Conservation (phyloP, 2,888 invertebrate species). For the Drosophila nr. fundita region DNA sequence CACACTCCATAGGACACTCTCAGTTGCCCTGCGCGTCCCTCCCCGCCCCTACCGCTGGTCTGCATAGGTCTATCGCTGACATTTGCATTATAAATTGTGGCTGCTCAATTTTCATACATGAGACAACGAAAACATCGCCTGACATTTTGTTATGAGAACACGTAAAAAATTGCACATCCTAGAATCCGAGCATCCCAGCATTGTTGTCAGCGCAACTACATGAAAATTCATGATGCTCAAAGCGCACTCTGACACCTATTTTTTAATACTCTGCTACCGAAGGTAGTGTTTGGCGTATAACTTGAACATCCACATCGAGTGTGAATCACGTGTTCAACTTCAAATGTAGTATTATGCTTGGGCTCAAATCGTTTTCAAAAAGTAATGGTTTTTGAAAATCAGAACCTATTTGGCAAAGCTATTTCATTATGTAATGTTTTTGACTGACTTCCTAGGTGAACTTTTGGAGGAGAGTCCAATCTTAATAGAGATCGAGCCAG, state of each 20-base stretch:
- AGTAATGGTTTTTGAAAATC: background rate
- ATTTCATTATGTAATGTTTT: too few species aligned
- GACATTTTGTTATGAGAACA: constrained; percentile 79
- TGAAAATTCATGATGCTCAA: constrained; percentile 74
- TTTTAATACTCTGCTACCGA: background rate
- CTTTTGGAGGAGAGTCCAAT: too few species aligned
- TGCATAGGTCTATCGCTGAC: constrained; percentile 50
- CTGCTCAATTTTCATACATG: constrained; percentile 72
- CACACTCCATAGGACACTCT: constrained; percentile 38
- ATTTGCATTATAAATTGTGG: constrained; percentile 78
- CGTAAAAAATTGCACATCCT: constrained; percentile 79
- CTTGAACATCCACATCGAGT: background rate
- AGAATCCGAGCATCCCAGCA: constrained; percentile 18
- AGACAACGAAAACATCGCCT: constrained; percentile 40
- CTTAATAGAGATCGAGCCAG: too few species aligned
- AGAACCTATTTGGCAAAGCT: too few species aligned
- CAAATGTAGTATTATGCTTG: background rate
- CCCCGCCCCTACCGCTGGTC: background rate
- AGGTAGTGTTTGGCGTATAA: background rate
- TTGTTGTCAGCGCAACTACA: constrained; percentile 73
- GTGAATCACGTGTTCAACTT: background rate
- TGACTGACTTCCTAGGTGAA: background rate
- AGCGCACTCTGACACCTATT: constrained; percentile 64
- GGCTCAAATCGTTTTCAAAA: too few species aligned
- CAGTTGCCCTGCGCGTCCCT: background rate